Evolutionary conservation across 2,113 vertebrate genomes (phyloP), one percentile per base, ranked within the genome.

Genomic region (Anseranas semipalmata): DNA sequence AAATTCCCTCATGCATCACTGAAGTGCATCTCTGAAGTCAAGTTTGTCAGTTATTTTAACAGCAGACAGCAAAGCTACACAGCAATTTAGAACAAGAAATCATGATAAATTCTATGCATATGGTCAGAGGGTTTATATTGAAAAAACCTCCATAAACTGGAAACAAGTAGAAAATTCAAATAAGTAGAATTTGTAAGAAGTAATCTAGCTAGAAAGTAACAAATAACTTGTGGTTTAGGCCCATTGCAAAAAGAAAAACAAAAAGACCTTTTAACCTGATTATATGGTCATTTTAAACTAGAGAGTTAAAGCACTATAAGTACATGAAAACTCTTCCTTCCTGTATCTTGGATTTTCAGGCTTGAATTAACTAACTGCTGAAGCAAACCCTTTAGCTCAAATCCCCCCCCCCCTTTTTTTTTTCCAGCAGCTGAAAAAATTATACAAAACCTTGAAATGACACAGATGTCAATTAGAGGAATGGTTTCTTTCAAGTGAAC

Each of bases 1-100:
- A 84, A 12, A 9, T 75, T 92, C 78, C n/a, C 45, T 71, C 0
- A 2, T 39, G n/a, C 70, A n/a, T 70, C 52, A 56, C 20, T 71
- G 55, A 75, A 81, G 35, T 60, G 9, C 32, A 81, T 60, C 27
- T 94, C 79, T 93, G 39, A 33, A 86, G 60, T 75, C 32, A 85
- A 78, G 73, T 72, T 59, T 88, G n/a, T 74, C 72, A 90, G n/a
- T 65, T 74, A 32, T 95, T 85, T 72, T 86, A 90, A 88, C 7
- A 56, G 22, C 15, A 90, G 68, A 15, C 43, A 94, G 30, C 4
- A 84, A 77, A 93, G 7, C 37, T 65, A 68, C 43, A 28, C 7
- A 66, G n/a, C 10, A 90, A n/a, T 74, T 80, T 68, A 65, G 52
- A 80, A 39, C 4, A 89, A 80, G 32, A 83, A 86, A 12, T 84